Conservation (phyloP, 2,113 vertebrate species). For the Chlamydotis undulata region DNA sequence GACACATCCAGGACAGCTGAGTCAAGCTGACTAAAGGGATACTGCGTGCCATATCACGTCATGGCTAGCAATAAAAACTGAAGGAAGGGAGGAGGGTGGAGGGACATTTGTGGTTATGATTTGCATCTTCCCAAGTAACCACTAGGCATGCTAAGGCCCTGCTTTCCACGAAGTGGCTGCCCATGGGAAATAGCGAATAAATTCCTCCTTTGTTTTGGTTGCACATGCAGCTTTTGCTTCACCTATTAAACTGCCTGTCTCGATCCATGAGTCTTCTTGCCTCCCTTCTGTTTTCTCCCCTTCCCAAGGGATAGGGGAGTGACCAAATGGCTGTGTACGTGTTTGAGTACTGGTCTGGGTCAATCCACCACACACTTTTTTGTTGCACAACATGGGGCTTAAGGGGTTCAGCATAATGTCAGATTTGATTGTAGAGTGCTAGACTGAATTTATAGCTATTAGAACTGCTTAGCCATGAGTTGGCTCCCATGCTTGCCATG, state of each 20-base stretch:
- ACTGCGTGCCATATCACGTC: rapidly evolving
- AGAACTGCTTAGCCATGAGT: neutral
- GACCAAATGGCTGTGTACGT: neutral
- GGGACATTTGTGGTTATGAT: neutral
- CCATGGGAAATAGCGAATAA: neutral
- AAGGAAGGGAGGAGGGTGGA: neutral
- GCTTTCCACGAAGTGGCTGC: neutral
- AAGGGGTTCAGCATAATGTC: neutral
- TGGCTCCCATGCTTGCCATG: neutral
- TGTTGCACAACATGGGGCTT: neutral
- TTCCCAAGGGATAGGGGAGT: neutral
- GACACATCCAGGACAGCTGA: neutral
- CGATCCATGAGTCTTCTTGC: neutral
- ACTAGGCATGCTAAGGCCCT: neutral
- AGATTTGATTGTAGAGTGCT: neutral
- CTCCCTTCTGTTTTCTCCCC: neutral
- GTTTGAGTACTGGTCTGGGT: neutral
- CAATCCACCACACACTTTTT: neutral
- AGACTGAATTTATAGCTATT: neutral
- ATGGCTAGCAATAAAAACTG: neutral
- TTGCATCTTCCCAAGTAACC: neutral
- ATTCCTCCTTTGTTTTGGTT: neutral
- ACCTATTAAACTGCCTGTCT: neutral
- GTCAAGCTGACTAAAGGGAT: neutral
- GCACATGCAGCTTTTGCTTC: neutral